Conservation (phyloP, 1,140 invertebrate genomes). For the Paracyclopina nana region DNA sequence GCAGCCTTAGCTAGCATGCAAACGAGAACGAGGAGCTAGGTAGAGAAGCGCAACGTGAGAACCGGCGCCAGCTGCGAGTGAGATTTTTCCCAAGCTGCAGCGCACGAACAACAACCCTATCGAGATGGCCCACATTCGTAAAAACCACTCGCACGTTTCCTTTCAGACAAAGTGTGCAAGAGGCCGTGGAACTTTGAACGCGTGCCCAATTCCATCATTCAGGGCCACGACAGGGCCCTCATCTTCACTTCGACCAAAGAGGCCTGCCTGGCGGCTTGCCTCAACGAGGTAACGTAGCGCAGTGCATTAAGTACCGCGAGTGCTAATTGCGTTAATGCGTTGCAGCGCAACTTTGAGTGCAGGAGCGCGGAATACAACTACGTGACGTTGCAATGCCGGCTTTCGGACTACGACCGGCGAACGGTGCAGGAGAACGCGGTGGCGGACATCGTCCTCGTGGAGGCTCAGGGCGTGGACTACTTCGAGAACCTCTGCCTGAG, state of each 20-base stretch:
- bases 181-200: constrained; percentile 80
- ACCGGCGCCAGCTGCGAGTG: too few relatives aligned
- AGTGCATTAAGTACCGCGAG: neutral
- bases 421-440: constrained; percentile 52
- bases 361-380: constrained; percentile 84
- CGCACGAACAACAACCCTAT: too few relatives aligned
- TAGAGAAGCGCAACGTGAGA: too few relatives aligned
- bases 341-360: constrained; percentile 62
- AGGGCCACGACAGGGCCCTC: constrained; percentile 66
- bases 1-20: too few relatives aligned
- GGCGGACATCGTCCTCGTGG: constrained; percentile 44
- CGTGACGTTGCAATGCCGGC: constrained; percentile 65
- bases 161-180: constrained; percentile 62
- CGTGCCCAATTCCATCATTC: constrained; percentile 72
- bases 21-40: too few relatives aligned
- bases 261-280: constrained; percentile 68
- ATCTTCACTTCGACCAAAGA: constrained; percentile 85
- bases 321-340: constrained; percentile 21
- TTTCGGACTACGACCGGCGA: constrained; percentile 66
- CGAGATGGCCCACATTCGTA: too few relatives aligned
- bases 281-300: constrained; percentile 51
- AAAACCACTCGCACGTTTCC: constrained; percentile 17
- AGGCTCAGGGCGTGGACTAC: constrained; percentile 75
- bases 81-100: too few relatives aligned
- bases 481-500: constrained; percentile 87